phyloP scores from a whole-genome alignment of 1,140 invertebrate species.

The Heliconius melpomene region DNA sequence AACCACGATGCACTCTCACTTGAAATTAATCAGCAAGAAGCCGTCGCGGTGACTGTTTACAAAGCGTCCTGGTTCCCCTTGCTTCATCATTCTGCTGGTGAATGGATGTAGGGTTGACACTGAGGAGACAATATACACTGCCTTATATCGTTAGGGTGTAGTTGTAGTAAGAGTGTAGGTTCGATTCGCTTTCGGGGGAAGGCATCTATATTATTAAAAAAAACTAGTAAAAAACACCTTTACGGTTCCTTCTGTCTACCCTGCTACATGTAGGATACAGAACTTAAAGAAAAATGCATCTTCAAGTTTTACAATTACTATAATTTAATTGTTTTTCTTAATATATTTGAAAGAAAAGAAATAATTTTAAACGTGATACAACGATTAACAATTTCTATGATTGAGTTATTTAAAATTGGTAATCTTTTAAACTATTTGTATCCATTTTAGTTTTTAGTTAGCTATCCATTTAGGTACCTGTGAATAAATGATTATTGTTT shows the following conservation, averaged over 20 bases:
- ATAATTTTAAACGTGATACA: too few relatives aligned
- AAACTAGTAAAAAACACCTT: too few relatives aligned
- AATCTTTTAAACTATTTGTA: background rate
- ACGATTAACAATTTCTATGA: too few relatives aligned
- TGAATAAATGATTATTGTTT: background rate
- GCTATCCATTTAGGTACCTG: background rate
- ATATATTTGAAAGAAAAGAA: too few relatives aligned
- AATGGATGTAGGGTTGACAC: conserved; percentile 51
- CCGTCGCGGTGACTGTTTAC: conserved; percentile 75
- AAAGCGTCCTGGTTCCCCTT: conserved; percentile 63
- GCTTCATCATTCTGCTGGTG: conserved; percentile 61
- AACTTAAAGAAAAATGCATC: too few relatives aligned
- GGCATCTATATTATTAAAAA: too few relatives aligned
- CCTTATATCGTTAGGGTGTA: background rate
- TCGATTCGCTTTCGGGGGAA: background rate
- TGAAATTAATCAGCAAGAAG: conserved; percentile 76
- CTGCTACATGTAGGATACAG: too few relatives aligned
- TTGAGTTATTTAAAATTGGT: background rate
- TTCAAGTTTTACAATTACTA: too few relatives aligned
- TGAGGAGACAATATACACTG: background rate
- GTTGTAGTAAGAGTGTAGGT: background rate
- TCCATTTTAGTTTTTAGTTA: background rate
- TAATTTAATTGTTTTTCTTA: too few relatives aligned
- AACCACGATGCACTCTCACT: conserved; percentile 48
- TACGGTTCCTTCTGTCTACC: too few relatives aligned